Evolutionary conservation across 1,140 invertebrate genomes (phyloP), one percentile per base, ranked within the genome.

Genomic region (Nomia melanderi): DNA sequence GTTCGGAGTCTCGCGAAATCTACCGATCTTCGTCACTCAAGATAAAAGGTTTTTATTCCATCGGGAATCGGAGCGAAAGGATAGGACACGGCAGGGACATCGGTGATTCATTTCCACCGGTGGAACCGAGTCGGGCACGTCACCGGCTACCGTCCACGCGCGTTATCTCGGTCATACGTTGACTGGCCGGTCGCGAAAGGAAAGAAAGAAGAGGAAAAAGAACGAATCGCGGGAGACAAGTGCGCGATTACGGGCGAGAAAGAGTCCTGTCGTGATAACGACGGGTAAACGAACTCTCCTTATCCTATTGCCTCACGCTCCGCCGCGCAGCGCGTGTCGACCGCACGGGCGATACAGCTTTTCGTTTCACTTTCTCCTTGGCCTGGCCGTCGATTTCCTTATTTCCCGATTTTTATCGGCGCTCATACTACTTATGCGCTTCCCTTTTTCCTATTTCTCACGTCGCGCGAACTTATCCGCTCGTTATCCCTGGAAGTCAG

Each of bases 211-310:
- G n/a, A n/a, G n/a, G n/a, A 36, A 36, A 36, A 36, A 50, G n/a
- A 50, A 85, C 79, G 85, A 83, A 82, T 85, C 44, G 47, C 60
- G 67, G 60, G 73, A 85, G 77, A 85, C 84, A 81, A 79, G 80
- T 82, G 57, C 56, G 71, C 65, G 83, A 84, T 84, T 84, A 83
- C 82, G 44, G 36, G 56, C 66, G 79, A 39, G 23, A 81, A 85
- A 85, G 83, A 81, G 83, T 83, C 81, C 81, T 76, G 67, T 85
- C 77, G 80, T 77, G 84, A 86, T 86, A 86, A 85, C 72, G 39
- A 23, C 62, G 83, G 83, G 83, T 86, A 85, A 86, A 86, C 73
- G 84, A 85, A 86, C 84, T 82, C 80, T 74, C 44, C 67, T 82
- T 78, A 78, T 72, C n/a, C 77, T 54, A 53, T 83, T 67, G 69